Evolutionary conservation across 2,888 invertebrate species (phyloP), one percentile per base, ranked within the genome.

Genomic region (Fabriciana adippe): DNA sequence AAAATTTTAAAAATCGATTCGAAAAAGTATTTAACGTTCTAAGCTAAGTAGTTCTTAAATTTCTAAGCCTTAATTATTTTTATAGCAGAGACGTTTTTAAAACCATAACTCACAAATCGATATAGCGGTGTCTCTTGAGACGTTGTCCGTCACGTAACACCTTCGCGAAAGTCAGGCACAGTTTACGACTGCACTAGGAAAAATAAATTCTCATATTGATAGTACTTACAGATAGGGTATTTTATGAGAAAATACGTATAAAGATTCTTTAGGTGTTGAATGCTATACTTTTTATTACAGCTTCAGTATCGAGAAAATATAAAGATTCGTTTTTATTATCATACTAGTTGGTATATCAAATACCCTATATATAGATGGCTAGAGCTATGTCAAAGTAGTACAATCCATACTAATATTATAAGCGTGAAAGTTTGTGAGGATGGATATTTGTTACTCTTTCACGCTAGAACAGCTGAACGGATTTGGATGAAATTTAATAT

Each of bases 91-190:
- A 18, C 13, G 15, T 54, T n/a, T 62, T 64, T 55, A 48, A 21
- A 55, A 64, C 4, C 16, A 55, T 50, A 55, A 64, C 48, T 48
- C 55, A 55, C 18, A 55, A 48, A 15, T 31, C 16, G 35, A 48
- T 64, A 31, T 8, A 18, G 31, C 47, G 6, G 6, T 16, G n/a
- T 64, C 50, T 47, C 50, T 8, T 3, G 55, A 5, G 64, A 50
- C 55, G 55, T 31, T 35, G 64, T 55, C 64, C 64, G 55, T 64
- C 55, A 55, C 64, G 50, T 64, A 55, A 55, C 16, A 64, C 55
- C 48, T 64, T 51, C 60, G 31, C 16, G 35, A 35, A 60, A 50
- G 50, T 26, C 60, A 16, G 13, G 35, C 35, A 41, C 35, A 51
- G 14, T 51, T 60, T 60, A 60, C 31, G 60, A 60, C 51, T 35